These are phyloP conservation scores for Napeogenes sylphis DNA, from an alignment of 2,888 invertebrate genomes.

Conservation along the genomic window DNA sequence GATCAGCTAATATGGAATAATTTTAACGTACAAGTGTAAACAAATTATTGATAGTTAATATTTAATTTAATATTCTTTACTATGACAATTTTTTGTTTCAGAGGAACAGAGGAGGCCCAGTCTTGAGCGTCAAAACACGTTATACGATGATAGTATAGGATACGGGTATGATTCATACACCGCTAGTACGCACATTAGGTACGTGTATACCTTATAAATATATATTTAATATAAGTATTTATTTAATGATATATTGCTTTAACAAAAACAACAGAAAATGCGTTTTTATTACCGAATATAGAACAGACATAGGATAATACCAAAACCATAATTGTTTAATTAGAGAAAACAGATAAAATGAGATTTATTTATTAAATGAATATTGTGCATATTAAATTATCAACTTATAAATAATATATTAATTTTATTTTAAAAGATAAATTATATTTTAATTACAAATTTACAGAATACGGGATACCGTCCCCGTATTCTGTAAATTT, in stretches of 20 bases:
- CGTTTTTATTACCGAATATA: constrained; percentile 14
- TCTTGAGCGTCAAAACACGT: constrained; percentile 87
- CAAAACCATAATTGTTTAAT: no score
- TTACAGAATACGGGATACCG: no score
- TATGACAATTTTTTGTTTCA: constrained; percentile 38
- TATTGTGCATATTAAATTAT: no score
- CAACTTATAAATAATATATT: no score
- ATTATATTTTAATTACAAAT: no score
- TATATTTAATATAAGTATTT: not conserved
- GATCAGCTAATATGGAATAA: not conserved
- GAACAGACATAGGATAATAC: no score
- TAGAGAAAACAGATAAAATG: no score
- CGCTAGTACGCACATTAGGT: constrained; percentile 64
- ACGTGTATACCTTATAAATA: constrained; percentile 14
- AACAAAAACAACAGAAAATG: not conserved
- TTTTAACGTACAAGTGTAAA: not conserved
- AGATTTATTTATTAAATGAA: no score
- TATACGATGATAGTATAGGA: constrained; percentile 84
- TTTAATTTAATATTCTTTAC: no score
- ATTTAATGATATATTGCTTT: not conserved
- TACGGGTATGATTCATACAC: constrained; percentile 71
- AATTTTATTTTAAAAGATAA: no score
- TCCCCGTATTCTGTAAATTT: no score
- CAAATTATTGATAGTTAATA: no score
- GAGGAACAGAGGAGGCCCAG: constrained; percentile 82